phyloP scores from a whole-genome alignment of 2,113 vertebrate genomes.

The Felis chaus region DNA sequence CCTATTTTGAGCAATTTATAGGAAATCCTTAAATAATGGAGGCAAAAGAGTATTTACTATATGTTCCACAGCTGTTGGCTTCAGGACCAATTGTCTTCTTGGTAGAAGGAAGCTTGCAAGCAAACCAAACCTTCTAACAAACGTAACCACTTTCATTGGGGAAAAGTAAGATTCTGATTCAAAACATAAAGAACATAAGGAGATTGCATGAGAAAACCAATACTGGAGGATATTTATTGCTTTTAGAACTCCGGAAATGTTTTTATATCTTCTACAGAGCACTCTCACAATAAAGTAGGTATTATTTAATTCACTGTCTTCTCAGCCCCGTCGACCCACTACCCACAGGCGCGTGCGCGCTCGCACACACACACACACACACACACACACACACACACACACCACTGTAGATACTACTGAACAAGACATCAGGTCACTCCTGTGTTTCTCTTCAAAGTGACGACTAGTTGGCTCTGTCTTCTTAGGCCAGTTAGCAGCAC shows the following conservation, averaged over 20 bases:
- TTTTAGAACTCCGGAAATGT: neutral
- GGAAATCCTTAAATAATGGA: neutral
- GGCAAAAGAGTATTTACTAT: neutral
- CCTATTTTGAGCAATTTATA: neutral
- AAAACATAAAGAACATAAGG: neutral
- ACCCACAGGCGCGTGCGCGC: neutral
- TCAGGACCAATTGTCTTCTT: neutral
- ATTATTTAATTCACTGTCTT: neutral
- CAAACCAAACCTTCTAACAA: neutral
- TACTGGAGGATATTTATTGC: neutral
- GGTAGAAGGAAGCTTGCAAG: neutral
- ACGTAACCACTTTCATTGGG: neutral
- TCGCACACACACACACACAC: neutral
- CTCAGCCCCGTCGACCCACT: neutral
- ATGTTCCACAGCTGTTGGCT: rapidly evolving
- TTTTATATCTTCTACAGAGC: neutral
- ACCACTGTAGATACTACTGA: neutral
- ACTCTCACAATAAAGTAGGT: neutral
- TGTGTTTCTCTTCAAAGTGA: neutral
- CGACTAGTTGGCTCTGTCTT: neutral
- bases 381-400: neutral
- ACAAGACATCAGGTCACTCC: neutral
- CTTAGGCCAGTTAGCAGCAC: neutral
- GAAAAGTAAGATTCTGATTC: neutral
- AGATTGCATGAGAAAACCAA: neutral